phyloP scores from a whole-genome alignment of 2,113 vertebrate species.

The Casuarius casuarius region DNA sequence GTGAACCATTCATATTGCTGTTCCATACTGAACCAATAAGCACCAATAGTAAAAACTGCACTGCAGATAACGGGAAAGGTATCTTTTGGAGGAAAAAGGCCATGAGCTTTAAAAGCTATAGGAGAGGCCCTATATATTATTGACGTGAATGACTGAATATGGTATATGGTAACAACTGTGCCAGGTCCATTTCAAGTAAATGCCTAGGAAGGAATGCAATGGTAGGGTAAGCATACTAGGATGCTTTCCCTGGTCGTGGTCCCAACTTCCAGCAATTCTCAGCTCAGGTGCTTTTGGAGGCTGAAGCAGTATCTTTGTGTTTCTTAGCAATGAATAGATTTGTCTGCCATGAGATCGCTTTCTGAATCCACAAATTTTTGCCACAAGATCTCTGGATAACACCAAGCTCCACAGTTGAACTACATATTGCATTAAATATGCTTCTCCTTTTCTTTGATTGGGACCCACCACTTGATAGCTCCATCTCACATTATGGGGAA shows the following conservation, averaged over 20 bases:
- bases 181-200: not conserved
- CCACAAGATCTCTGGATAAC: not conserved
- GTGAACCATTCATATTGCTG: not conserved
- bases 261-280: not conserved
- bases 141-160: not conserved
- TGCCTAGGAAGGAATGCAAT: not conserved
- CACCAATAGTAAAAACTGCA: not conserved
- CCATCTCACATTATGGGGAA: not conserved
- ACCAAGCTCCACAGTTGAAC: not conserved
- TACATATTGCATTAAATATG: not conserved
- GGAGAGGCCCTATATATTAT: not conserved
- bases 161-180: not conserved
- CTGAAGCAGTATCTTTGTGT: not conserved
- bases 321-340: not conserved
- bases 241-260: not conserved
- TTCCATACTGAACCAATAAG: not conserved
- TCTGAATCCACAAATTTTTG: not conserved
- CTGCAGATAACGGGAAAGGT: not conserved
- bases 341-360: not conserved
- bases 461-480: not conserved
- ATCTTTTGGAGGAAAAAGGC: not conserved
- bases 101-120: not conserved
- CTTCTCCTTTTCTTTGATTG: not conserved
- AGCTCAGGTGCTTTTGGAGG: not conserved
- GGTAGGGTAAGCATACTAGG: not conserved